Evolutionary conservation across 2,888 invertebrate species (phyloP).

Genomic region (Idaea dimidiata): DNA sequence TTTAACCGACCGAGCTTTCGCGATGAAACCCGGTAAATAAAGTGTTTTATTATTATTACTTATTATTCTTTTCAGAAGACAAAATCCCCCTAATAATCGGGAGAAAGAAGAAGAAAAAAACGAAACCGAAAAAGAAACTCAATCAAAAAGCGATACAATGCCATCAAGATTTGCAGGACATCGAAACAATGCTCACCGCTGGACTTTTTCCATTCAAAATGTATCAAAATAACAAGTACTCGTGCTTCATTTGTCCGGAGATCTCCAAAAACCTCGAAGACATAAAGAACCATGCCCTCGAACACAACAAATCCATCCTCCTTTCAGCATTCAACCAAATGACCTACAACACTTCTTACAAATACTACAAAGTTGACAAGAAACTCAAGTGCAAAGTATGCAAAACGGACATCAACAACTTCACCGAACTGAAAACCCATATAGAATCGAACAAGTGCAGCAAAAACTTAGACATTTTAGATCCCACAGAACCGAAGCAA

Average conservation of each 20-base stretch:
- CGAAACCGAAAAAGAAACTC: slow-evolving; percentile 33
- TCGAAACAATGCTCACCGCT: slow-evolving; percentile 48
- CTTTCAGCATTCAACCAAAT: slow-evolving; percentile 65
- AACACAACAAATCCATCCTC: slow-evolving; percentile 54
- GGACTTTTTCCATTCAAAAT: slow-evolving; percentile 71
- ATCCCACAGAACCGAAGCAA: neutral
- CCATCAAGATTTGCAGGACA: slow-evolving; percentile 44
- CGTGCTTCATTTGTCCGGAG: slow-evolving; percentile 60
- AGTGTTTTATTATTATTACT: neutral
- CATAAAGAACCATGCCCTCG: slow-evolving; percentile 49
- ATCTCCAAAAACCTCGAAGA: slow-evolving; percentile 53
- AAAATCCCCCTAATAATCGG: slow-evolving; percentile 46
- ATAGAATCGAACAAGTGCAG: slow-evolving; percentile 48
- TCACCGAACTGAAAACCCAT: slow-evolving; percentile 54
- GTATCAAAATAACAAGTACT: slow-evolving; percentile 47
- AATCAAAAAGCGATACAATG: slow-evolving; percentile 41
- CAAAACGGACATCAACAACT: slow-evolving; percentile 50
- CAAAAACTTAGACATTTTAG: slow-evolving; percentile 35
- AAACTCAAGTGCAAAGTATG: slow-evolving; percentile 63
- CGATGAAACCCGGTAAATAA: too few relatives aligned
- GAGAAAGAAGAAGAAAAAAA: slow-evolving; percentile 39
- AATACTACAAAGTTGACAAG: slow-evolving; percentile 47
- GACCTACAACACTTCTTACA: slow-evolving; percentile 53
- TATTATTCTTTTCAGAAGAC: slow-evolving; percentile 14
- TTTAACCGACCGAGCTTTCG: too few relatives aligned